Evolutionary conservation across 2,888 invertebrate species (phyloP).

Genomic region (Spilarctia lutea): DNA sequence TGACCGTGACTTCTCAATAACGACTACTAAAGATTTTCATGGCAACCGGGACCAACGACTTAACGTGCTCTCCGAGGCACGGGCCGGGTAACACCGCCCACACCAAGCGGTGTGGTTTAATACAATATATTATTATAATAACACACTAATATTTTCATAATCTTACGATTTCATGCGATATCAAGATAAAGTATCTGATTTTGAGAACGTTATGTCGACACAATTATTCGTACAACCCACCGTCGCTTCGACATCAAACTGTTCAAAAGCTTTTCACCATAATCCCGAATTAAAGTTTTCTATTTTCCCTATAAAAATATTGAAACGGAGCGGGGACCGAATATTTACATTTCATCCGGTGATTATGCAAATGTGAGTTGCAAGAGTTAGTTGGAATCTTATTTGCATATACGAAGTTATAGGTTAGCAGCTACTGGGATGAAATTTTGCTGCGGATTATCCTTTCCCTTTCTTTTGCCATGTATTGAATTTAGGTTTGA

Average conservation of each 20-base stretch:
- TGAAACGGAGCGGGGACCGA: conserved; percentile 29
- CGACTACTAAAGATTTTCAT: too few species aligned
- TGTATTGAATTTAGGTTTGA: not conserved
- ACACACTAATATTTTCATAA: not conserved
- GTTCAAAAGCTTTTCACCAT: not conserved
- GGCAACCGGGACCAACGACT: too few species aligned
- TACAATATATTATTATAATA: too few species aligned
- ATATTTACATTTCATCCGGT: conserved; percentile 62
- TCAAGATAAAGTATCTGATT: not conserved
- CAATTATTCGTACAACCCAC: not conserved
- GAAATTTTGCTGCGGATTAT: conserved; percentile 7
- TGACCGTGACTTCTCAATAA: too few species aligned
- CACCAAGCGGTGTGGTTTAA: too few species aligned
- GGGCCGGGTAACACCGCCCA: too few species aligned
- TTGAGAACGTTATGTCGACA: not conserved
- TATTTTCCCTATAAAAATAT: conserved; percentile 10
- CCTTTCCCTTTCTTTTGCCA: not conserved
- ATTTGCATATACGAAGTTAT: conserved; percentile 53
- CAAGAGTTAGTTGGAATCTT: conserved; percentile 55
- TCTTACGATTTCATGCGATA: not conserved
- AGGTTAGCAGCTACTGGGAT: conserved; percentile 35
- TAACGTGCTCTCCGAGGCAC: too few species aligned
- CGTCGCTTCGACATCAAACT: not conserved
- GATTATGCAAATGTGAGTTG: conserved; percentile 60
- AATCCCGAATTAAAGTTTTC: conserved; percentile 8